Conservation (phyloP, 2,113 vertebrate species). For the Otolemur garnettii region DNA sequence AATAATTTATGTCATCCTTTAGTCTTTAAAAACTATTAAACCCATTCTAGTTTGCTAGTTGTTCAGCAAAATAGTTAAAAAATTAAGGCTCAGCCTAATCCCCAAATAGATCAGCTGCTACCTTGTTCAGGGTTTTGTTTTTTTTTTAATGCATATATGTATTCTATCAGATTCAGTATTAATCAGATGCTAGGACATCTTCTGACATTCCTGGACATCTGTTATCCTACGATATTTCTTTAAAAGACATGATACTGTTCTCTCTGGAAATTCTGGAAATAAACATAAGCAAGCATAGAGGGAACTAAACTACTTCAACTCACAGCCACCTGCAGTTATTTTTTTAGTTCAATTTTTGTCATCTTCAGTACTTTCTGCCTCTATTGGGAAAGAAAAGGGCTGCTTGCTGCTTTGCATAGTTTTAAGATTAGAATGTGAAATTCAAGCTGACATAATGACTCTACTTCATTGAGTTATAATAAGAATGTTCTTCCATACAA, state of each 20-base stretch:
- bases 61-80: neutral
- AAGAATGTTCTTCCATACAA: conserved; percentile 26
- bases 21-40: conserved; percentile 9
- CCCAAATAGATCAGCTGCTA: neutral
- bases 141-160: neutral
- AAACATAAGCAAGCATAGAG: neutral
- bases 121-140: neutral
- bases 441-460: neutral
- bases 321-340: neutral
- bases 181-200: neutral
- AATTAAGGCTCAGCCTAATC: neutral
- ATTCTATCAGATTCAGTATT: neutral
- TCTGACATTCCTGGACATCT: too few relatives aligned
- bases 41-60: neutral
- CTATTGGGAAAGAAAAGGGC: neutral
- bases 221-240: neutral
- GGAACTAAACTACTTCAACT: neutral
- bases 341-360: conserved; percentile 49
- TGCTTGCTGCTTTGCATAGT: neutral
- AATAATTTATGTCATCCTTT: conserved; percentile 69
- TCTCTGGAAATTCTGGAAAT: neutral
- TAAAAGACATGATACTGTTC: neutral
- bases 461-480: neutral
- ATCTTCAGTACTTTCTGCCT: neutral
- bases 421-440: neutral